Percentiles rank a stretch among this genome's conserved stretches.
Evolutionary conservation across 1,140 invertebrate genomes (phyloP).

Genomic region (Pseudomyrmex concolor): DNA sequence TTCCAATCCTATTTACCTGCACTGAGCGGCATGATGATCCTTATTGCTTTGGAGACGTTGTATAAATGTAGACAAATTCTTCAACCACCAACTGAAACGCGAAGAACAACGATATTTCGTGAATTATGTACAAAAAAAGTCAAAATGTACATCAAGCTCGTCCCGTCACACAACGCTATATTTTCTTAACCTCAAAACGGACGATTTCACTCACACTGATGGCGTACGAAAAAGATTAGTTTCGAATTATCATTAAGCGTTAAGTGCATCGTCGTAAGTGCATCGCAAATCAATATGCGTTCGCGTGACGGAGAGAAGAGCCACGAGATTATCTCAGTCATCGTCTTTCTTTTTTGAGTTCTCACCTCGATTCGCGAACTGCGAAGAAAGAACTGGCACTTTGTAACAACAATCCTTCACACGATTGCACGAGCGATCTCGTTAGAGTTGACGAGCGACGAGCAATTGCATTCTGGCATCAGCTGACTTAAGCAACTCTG

Average conservation of each 20-base stretch:
- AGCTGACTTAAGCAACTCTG: constrained; percentile 65
- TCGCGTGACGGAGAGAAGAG: neutral
- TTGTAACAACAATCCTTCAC: neutral
- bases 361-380: constrained; percentile 33
- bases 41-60: neutral
- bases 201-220: neutral
- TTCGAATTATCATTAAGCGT: constrained; percentile 50
- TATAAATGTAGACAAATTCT: constrained; percentile 33
- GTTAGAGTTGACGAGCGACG: constrained; percentile 41
- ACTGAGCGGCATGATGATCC: constrained; percentile 77
- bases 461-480: constrained; percentile 67
- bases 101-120: neutral
- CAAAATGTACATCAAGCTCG: neutral
- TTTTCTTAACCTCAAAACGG: constrained; percentile 52
- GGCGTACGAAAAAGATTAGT: no score
- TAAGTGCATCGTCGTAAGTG: constrained; percentile 22
- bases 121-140: neutral
- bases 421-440: constrained; percentile 49
- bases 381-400: constrained; percentile 17
- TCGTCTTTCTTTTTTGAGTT: neutral
- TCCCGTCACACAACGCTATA: neutral
- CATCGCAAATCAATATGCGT: constrained; percentile 66
- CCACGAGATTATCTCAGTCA: constrained; percentile 5
- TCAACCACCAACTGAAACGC: constrained; percentile 47
- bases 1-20: constrained; percentile 71